phyloP scores from a whole-genome alignment of 2,797 vertebrate genomes.

The Trichosurus vulpecula region DNA sequence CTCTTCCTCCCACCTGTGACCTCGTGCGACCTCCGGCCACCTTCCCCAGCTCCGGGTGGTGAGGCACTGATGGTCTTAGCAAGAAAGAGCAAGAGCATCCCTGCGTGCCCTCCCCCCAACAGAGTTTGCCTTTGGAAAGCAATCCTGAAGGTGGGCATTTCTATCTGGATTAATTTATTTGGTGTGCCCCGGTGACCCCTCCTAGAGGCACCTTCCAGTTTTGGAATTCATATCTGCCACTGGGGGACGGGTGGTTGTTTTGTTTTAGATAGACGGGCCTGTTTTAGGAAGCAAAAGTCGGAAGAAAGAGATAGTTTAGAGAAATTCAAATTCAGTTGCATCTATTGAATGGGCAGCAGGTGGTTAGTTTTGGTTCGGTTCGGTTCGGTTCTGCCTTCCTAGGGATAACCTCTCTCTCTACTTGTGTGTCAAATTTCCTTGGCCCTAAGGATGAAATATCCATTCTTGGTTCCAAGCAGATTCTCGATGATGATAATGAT shows the following conservation, averaged over 20 bases:
- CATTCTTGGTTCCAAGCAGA: neutral
- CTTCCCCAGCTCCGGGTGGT: neutral
- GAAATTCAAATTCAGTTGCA: neutral
- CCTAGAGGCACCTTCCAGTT: constrained; percentile 51
- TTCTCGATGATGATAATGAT: neutral
- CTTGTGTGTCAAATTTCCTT: neutral
- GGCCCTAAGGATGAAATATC: constrained; percentile 21
- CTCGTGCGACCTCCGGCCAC: neutral
- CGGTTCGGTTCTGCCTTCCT: constrained; percentile 27
- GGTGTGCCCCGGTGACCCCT: neutral
- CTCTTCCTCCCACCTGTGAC: neutral
- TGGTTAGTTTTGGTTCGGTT: neutral
- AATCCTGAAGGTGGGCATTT: neutral
- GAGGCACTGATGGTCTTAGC: neutral
- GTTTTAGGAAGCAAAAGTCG: neutral
- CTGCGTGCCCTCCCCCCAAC: neutral
- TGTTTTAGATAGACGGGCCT: neutral
- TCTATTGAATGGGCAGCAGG: neutral
- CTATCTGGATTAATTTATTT: neutral
- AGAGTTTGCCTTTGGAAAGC: neutral
- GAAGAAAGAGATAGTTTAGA: neutral
- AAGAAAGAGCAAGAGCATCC: constrained; percentile 2
- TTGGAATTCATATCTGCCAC: neutral
- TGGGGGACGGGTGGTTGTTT: neutral
- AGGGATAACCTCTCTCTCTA: neutral